Evolutionary conservation across 1,140 invertebrate species (phyloP), one percentile per base, ranked within the genome.

Genomic region (Antheraea pernyi): DNA sequence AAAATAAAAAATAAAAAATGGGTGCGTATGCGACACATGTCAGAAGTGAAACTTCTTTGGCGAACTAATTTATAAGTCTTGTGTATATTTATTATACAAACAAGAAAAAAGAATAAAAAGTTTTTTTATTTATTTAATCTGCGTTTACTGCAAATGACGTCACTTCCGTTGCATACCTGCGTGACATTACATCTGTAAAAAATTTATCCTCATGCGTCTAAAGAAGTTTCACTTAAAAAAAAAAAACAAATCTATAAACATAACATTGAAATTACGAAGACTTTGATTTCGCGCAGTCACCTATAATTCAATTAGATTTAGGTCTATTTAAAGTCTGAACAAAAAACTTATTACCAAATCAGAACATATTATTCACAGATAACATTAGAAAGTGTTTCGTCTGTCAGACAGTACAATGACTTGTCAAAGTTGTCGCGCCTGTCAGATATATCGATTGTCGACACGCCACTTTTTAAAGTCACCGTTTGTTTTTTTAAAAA

Each of bases 341-440:
- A 61, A 22, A 61, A 61, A 61, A 61, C 9, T 68, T 68, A 69
- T 71, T 74, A 66, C 19, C 39, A 70, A 37, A 65, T 64, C 16
- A 66, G 36, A 46, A 19, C 67, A 72, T 67, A 39, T 13, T 61
- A 22, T 61, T 61, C 19, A 61, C 19, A 36, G 64, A 67, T 46
- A 60, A 64, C 19, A 74, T 75, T 81, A 77, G 79, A 81, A 81
- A 81, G 79, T 73, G 59, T 69, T 76, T 68, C 39, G 59, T 69
- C 65, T 61, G 65, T 71, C 64, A 76, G 69, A 75, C 62, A 68
- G 7, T 53, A 72, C 71, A 76, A 72, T 76, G 67, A 58, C 64
- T 58, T 76, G 74, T 76, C 76, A 74, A 37, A 74, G 64, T 58
- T 65, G 66, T 65, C 64, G 48, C 8, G 19, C 53, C 60, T 73